These are phyloP conservation scores for Australoheros facetus DNA, from an alignment of 2,797 vertebrate genomes.

Conservation along the genomic window DNA sequence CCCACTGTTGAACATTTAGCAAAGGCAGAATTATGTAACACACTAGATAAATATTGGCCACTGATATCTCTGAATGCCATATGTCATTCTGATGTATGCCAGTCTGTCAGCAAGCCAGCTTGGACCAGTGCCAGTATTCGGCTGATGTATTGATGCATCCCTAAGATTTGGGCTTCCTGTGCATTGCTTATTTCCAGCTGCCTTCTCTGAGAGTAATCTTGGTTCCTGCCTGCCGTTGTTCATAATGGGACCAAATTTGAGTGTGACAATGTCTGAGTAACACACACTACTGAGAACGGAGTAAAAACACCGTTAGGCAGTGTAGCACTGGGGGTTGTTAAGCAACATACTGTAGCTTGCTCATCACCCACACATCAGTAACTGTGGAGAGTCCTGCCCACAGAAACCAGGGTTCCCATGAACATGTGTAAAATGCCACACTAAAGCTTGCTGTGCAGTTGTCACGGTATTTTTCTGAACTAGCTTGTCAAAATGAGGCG, in stretches of 20 bases:
- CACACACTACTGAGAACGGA: neutral
- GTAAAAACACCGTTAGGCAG: neutral
- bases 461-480: neutral
- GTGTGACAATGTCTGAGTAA: neutral
- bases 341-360: neutral
- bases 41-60: neutral
- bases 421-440: neutral
- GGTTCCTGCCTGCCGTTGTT: neutral
- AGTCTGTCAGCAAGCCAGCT: neutral
- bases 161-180: neutral
- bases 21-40: neutral
- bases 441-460: neutral
- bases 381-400: neutral
- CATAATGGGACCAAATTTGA: neutral
- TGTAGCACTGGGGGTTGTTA: neutral
- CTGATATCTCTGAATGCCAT: neutral
- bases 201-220: neutral
- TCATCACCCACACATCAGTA: neutral
- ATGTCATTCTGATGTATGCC: neutral
- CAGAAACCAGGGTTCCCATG: neutral
- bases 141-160: neutral
- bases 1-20: neutral
- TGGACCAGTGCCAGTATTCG: neutral
- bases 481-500: neutral
- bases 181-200: neutral